Conservation (phyloP, 2,113 vertebrate genomes). For the Gnathonemus echidnorhynchus region DNA sequence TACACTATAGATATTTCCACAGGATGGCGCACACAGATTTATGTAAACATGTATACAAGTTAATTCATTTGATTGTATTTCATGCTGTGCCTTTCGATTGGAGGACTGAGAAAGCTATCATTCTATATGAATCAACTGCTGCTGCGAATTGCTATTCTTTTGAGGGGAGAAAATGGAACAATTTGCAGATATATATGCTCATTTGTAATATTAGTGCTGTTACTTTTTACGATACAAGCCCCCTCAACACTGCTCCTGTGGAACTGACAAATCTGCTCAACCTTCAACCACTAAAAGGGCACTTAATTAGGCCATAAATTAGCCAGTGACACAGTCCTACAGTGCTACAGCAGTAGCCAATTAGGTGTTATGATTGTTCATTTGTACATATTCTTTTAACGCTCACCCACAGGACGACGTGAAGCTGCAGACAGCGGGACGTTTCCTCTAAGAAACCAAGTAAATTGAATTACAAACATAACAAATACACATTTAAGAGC, state of each 20-base stretch:
- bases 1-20: constrained; percentile 3
- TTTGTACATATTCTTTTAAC: not conserved
- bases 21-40: not conserved
- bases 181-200: not conserved
- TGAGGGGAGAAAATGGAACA: not conserved
- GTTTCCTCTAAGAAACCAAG: not conserved
- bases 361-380: not conserved
- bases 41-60: not conserved
- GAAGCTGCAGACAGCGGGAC: not conserved
- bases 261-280: constrained; percentile 3
- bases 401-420: not conserved
- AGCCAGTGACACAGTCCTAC: not conserved
- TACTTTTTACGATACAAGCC: not conserved
- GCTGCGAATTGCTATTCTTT: not conserved
- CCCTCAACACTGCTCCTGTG: not conserved
- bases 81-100: not conserved
- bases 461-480: not conserved
- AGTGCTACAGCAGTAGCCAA: not conserved
- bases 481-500: constrained; percentile 1
- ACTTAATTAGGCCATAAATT: constrained; percentile 9
- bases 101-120: not conserved
- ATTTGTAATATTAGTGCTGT: not conserved
- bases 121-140: not conserved
- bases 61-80: not conserved
- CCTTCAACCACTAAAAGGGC: not conserved